Percentiles rank a stretch among this genome's conserved stretches.
phyloP scores from a whole-genome alignment of 2,113 vertebrate genomes.

The Leptosomus discolor region DNA sequence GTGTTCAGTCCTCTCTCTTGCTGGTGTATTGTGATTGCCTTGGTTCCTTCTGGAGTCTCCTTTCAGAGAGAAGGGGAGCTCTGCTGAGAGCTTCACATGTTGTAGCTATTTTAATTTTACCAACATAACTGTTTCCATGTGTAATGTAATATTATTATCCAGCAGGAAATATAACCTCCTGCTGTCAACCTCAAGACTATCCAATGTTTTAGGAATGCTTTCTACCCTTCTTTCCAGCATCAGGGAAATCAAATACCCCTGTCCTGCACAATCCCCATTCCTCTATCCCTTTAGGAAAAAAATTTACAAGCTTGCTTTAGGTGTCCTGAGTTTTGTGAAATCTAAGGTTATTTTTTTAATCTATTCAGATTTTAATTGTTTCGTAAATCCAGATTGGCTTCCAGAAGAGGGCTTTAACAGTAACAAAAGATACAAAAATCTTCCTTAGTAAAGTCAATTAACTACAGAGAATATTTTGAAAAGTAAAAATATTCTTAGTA shows the following conservation, averaged over 20 bases:
- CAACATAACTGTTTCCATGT: background rate
- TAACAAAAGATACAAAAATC: background rate
- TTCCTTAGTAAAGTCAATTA: background rate
- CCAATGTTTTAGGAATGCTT: background rate
- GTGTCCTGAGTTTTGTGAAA: background rate
- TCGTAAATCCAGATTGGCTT: background rate
- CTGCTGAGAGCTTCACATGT: background rate
- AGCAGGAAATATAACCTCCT: background rate
- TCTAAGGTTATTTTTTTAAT: background rate
- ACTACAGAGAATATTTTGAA: background rate
- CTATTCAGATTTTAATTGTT: background rate
- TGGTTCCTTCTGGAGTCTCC: background rate
- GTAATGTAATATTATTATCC: background rate
- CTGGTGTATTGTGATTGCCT: background rate
- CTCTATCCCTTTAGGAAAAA: background rate
- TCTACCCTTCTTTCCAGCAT: background rate
- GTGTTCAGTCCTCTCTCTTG: background rate
- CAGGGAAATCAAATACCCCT: background rate
- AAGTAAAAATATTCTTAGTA: background rate
- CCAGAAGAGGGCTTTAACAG: background rate
- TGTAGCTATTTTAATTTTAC: background rate
- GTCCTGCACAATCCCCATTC: background rate
- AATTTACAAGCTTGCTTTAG: background rate
- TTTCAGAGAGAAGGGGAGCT: background rate
- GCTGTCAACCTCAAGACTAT: background rate